Evolutionary conservation across 2,113 vertebrate genomes (phyloP), one percentile per base, ranked within the genome.

Genomic region (Urocolius indicus): DNA sequence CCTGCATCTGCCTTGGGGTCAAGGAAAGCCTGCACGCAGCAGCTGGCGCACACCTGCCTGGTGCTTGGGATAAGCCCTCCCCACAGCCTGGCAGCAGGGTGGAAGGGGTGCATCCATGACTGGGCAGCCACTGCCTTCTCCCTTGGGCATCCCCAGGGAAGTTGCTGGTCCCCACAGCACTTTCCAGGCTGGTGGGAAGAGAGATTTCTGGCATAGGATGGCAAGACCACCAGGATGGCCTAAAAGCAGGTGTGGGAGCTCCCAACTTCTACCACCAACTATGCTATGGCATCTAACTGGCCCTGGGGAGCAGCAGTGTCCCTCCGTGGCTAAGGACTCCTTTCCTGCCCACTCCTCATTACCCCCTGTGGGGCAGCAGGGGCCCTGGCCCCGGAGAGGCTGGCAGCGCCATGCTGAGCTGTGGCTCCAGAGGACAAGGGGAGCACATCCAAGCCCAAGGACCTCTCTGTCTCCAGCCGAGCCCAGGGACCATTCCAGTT

Each of bases 1-100:
- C 99, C 98, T 99, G 99, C 94, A 99, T 98, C 97, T 99, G 95
- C 85, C 78, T 61, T 27, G n/a, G 61, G 32, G 98, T 99, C 98
- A 99, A 99, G 98, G 98, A 97, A 96, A 96, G 36, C 30, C 67
- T 74, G n/a, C n/a, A n/a, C n/a, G n/a, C n/a, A n/a, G n/a, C n/a
- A n/a, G n/a, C n/a, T 8, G 52, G 43, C 58, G 67, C 2, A 1
- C 6, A 3, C 36, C 2, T 9, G 27, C 6, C 69, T 51, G 7
- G 3, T 71, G 32, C 46, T 54, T 49, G 32, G 0, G 0, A 52
- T 7, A 69, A 38, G 8, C 27, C 43, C 32, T 59, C 23, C 16
- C 68, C 41, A 5, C 1, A 3, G 49, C 27, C 67, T 68, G 29
- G 29, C 51, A 76, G 36, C 15, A 16, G 32, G 5, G 34, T 49